Evolutionary conservation across 1,140 invertebrate genomes (phyloP), one percentile per base, ranked within the genome.

Genomic region (Pseudomyrmex dendroicus): DNA sequence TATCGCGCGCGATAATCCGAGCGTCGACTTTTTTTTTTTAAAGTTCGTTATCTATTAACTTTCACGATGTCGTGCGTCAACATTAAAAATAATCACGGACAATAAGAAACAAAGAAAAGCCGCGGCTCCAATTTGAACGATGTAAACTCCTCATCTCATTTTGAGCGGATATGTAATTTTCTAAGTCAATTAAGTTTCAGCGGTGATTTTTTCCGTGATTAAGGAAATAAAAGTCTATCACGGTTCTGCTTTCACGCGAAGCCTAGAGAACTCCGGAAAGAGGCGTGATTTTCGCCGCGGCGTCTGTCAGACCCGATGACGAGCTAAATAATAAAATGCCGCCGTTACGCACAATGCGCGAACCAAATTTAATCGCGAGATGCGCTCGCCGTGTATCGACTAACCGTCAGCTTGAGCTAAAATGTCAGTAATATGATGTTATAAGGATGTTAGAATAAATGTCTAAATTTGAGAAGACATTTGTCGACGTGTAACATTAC

Each of bases 351-450:
- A 61, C 13, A 35, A 20, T 15, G 22, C 7, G 57, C n/a, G n/a
- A 73, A 25, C 1, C 25, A 48, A 44, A 48, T 86, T 83, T 25
- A 57, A 76, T 50, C 44, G 64, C 50, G 54, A 76, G 50, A 77
- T 12, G 66, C 13, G n/a, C 46, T 61, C 22, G 9, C 48, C 4
- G 25, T 5, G 12, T 84, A 87, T 87, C 64, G 86, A 84, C 22
- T 84, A 84, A 62, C 68, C 62, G 73, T 87, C 73, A 61, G 13
- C 35, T 57, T 57, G 52, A 62, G n/a, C 57, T 35, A 35, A 35
- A 35, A 35, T 25, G 25, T 2, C 25, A 25, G 25, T 35, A 35
- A 0, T 35, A 7, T 35, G 5, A 22, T 22, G 48, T 52, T 52
- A 35, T 52, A 52, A 52, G 50, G 10, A 12, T 52, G 50, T 74